Evolutionary conservation across 2,113 vertebrate species (phyloP).

Genomic region (Cinclus cinclus): DNA sequence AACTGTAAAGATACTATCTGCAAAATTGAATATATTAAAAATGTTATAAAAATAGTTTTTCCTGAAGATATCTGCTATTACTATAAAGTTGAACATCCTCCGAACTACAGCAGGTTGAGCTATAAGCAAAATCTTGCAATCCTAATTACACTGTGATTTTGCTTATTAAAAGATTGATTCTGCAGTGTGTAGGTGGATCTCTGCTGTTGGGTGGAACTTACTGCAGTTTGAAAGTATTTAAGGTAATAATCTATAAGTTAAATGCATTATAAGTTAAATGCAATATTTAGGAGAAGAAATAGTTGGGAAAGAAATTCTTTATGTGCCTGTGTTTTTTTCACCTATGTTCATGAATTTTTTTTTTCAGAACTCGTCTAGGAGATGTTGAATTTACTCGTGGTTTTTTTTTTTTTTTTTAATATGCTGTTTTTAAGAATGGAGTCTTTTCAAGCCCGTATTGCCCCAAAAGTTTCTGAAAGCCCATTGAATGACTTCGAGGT

Average conservation of each 20-base stretch:
- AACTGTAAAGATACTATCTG: background rate
- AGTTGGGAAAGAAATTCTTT: background rate
- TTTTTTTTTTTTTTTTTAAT: background rate
- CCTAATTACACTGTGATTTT: background rate
- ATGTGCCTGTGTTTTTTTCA: background rate
- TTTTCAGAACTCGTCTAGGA: background rate
- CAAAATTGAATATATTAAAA: background rate
- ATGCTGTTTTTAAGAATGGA: background rate
- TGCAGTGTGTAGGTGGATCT: background rate
- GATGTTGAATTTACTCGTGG: background rate
- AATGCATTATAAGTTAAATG: background rate
- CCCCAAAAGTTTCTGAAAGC: background rate
- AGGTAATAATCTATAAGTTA: background rate
- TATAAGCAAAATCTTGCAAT: background rate
- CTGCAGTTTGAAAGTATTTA: background rate
- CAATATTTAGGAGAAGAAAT: background rate
- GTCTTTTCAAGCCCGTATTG: background rate
- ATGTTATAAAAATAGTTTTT: background rate
- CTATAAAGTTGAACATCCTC: background rate
- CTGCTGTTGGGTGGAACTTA: background rate
- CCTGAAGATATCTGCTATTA: background rate
- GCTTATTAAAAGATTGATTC: slow-evolving; percentile 11
- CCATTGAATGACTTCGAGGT: background rate
- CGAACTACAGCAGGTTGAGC: background rate
- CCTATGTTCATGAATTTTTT: background rate